Evolutionary conservation across 2,113 vertebrate genomes (phyloP).

Genomic region (Centropus unirufus): DNA sequence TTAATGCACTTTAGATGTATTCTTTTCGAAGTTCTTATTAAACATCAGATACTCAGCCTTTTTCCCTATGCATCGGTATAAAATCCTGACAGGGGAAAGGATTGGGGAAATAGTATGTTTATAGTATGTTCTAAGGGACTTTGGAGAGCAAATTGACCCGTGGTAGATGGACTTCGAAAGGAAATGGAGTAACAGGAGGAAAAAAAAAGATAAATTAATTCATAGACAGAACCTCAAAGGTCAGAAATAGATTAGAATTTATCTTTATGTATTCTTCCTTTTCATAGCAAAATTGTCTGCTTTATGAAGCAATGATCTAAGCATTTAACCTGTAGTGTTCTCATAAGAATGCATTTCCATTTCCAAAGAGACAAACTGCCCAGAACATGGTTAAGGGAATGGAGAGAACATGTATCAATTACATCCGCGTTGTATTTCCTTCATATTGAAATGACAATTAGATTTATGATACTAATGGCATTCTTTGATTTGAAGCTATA

Average conservation of each 20-base stretch:
- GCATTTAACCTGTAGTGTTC: conserved; percentile 6
- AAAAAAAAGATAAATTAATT: background rate
- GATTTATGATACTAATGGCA: background rate
- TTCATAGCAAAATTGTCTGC: background rate
- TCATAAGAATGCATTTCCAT: background rate
- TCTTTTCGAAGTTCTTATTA: background rate
- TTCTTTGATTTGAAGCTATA: background rate
- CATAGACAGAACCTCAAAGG: background rate
- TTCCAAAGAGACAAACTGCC: background rate
- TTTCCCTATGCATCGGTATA: background rate
- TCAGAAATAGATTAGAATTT: background rate
- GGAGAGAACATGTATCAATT: background rate
- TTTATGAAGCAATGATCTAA: background rate
- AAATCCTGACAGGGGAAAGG: background rate
- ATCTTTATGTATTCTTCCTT: background rate
- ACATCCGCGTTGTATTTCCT: background rate
- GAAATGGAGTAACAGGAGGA: background rate
- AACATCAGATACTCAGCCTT: background rate
- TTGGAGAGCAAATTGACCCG: background rate
- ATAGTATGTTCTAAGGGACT: background rate
- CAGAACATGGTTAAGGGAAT: background rate
- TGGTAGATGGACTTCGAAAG: background rate
- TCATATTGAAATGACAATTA: conserved; percentile 7
- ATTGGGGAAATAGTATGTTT: background rate
- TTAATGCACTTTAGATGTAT: background rate